These are phyloP conservation scores for Pseudomyrmex concolor DNA, from an alignment of 1,140 invertebrate genomes.

Conservation along the genomic window DNA sequence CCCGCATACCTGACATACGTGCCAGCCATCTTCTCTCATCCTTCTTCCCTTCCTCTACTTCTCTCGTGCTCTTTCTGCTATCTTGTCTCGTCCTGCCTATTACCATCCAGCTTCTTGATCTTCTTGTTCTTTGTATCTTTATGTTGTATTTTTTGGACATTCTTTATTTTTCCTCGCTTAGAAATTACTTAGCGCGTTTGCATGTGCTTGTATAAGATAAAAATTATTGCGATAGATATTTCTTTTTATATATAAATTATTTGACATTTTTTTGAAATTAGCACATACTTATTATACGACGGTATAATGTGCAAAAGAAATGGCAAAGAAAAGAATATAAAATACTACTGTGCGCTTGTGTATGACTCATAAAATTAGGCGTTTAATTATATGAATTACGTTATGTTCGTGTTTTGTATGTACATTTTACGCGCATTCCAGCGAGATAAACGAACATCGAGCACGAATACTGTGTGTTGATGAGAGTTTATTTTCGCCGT, in stretches of 20 bases:
- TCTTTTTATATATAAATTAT: background rate
- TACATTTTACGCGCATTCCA: conserved; percentile 43
- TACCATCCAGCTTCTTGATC: conserved; percentile 45
- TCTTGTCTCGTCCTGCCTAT: conserved; percentile 10
- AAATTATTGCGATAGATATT: background rate
- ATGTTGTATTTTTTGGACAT: background rate
- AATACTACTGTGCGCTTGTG: background rate
- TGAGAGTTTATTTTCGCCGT: conserved; percentile 50
- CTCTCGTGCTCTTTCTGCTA: background rate
- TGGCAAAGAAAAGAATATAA: background rate
- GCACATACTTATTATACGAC: background rate
- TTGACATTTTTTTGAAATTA: background rate
- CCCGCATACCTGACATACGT: conserved; percentile 80
- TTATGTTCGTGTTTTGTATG: conserved; percentile 12
- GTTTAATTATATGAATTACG: conserved; percentile 27
- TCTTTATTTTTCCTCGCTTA: conserved; percentile 18
- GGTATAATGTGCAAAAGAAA: background rate
- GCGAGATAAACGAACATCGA: conserved; percentile 20
- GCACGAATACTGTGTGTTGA: background rate
- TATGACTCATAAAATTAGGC: conserved; percentile 21
- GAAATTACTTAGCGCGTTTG: conserved; percentile 24
- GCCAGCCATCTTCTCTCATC: conserved; percentile 61
- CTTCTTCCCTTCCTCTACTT: background rate
- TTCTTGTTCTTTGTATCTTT: conserved; percentile 21
- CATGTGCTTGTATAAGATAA: conserved; percentile 18